Evolutionary conservation across 1,140 invertebrate species (phyloP), one percentile per base, ranked within the genome.

Genomic region (Campoletis sonorensis): DNA sequence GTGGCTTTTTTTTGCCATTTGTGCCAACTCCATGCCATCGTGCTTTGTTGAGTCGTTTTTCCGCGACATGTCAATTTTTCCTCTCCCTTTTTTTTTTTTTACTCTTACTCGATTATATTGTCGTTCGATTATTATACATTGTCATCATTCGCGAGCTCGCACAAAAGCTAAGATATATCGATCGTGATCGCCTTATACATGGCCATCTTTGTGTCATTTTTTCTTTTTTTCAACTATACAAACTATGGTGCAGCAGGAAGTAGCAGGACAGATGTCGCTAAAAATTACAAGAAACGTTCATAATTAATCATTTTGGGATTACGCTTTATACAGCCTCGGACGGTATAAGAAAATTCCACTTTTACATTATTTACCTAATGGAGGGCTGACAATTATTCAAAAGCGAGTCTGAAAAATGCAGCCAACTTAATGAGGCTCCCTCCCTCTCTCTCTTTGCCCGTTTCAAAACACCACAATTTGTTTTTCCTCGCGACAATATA

Each of bases 1-100:
- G 70, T 26, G 76, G 82, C 81, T 73, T 82, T 86, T 85, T 85
- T 84, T 83, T 82, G 75, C 33, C 64, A 68, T 78, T 27, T 27
- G 49, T 72, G 75, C 78, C n/a, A 70, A 33, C n/a, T 81, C 84
- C 23, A 82, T 49, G 75, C 10, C 40, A 49, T 64, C 23, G 84
- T 54, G 40, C n/a, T 40, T 27, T 58, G 33, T 27, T 21, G n/a
- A 15, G 73, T 64, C 21, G n/a, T 26, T 75, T 73, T 45, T 18
- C 16, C 54, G 23, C 76, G 45, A 40, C 37, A 16, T 73, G 40
- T 76, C 80, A 37, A 68, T 67, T 77, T 67, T 83, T n/a, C 51
- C 67, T 58, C 67, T 58, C 77, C 61, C 33, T 21, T 33, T 76
- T 67, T 72, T 51, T 73, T 51, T 27, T 58, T 72, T 30, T 26